These are phyloP conservation scores for Scelioninae gen. 2 DNA, from an alignment of 2,888 invertebrate species.

Conservation along the genomic window DNA sequence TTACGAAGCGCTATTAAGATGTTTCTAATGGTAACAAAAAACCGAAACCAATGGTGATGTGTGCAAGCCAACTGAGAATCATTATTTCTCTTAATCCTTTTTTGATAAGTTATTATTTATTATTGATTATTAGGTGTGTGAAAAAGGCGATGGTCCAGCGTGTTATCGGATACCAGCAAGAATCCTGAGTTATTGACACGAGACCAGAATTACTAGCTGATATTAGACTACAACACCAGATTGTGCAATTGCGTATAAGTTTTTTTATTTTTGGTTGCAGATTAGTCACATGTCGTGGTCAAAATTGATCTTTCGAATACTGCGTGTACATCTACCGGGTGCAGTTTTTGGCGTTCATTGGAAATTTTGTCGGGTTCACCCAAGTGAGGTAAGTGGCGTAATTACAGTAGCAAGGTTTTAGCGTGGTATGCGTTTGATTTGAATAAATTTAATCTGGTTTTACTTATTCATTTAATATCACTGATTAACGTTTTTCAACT, in stretches of 20 bases:
- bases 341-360: constrained; percentile 19
- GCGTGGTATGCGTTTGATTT: no score
- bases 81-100: no score
- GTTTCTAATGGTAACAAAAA: constrained; percentile 45
- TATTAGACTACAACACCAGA: constrained; percentile 84
- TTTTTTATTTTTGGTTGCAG: constrained; percentile 48
- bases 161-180: constrained; percentile 87
- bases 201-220: constrained; percentile 99
- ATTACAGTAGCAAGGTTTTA: constrained; percentile 31
- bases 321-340: constrained; percentile 45
- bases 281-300: constrained; percentile 73
- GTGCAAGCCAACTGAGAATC: constrained; percentile 67
- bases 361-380: constrained; percentile 8
- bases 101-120: no score
- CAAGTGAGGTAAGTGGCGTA: constrained; percentile 17
- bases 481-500: no score
- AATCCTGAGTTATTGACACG: constrained; percentile 84
- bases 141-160: constrained; percentile 74
- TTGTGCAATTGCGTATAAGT: constrained; percentile 65
- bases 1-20: constrained; percentile 53
- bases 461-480: no score
- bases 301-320: constrained; percentile 65
- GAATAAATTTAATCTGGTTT: no score
- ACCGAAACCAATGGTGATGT: constrained; percentile 74
- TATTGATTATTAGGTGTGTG: constrained; percentile 61